Percentiles rank a stretch among this genome's conserved stretches.
Evolutionary conservation across 2,113 vertebrate genomes (phyloP).

Genomic region (Oenanthe oenanthe): DNA sequence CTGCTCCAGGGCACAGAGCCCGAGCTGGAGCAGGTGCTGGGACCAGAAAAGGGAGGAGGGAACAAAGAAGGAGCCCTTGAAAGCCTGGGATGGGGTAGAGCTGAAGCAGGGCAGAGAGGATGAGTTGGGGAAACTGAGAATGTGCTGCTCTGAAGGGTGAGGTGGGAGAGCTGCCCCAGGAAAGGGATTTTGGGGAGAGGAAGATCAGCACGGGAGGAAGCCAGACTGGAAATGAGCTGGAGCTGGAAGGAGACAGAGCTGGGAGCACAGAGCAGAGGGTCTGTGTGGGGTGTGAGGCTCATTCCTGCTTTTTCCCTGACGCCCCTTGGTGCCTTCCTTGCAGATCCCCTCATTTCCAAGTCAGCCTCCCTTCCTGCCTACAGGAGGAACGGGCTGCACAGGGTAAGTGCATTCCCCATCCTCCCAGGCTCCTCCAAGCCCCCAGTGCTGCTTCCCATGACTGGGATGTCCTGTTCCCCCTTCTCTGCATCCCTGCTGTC

Average conservation of each 20-base stretch:
- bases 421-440: not conserved
- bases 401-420: constrained; percentile 74
- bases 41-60: not conserved
- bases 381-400: constrained; percentile 91
- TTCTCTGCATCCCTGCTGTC: not conserved
- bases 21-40: not conserved
- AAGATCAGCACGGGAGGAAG: not conserved
- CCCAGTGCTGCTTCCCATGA: not conserved
- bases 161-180: not conserved
- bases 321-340: constrained; percentile 15
- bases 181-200: not conserved
- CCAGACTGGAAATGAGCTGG: not conserved
- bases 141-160: not conserved
- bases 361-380: constrained; percentile 95
- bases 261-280: not conserved
- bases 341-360: constrained; percentile 93
- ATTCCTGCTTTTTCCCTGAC: not conserved
- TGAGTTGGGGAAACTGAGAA: not conserved
- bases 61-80: not conserved
- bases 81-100: not conserved
- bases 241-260: not conserved
- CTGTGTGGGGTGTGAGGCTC: too few relatives aligned
- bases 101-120: not conserved
- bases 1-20: not conserved
- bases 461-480: not conserved